Conservation (phyloP, 2,113 vertebrate species). For the Pelodiscus sinensis region DNA sequence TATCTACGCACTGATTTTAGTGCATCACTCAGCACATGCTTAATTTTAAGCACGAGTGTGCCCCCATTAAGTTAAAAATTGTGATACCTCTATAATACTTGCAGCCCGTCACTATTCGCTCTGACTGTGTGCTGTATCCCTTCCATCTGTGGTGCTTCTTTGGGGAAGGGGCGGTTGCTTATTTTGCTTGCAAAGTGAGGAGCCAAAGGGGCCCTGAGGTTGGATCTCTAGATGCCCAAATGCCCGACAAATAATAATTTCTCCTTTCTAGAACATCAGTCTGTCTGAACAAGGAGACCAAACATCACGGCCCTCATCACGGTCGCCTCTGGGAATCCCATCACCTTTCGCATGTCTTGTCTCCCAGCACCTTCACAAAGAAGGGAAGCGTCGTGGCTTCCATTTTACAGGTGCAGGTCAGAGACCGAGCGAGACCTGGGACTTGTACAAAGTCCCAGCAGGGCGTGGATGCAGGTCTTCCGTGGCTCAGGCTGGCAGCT, state of each 20-base stretch:
- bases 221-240: neutral
- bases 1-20: neutral
- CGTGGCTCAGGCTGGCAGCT: neutral
- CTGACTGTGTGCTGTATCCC: fast-evolving
- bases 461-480: neutral
- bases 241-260: neutral
- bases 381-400: neutral
- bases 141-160: neutral
- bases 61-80: neutral
- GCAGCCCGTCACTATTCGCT: neutral
- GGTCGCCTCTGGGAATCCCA: neutral
- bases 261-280: neutral
- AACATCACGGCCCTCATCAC: neutral
- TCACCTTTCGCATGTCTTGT: neutral
- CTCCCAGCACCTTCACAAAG: neutral
- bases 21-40: too few species aligned
- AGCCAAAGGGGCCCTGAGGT: neutral
- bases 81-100: neutral
- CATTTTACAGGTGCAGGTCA: neutral
- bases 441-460: neutral
- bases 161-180: neutral
- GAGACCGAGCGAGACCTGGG: neutral
- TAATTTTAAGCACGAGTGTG: neutral
- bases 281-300: neutral
- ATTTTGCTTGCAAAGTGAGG: neutral